phyloP scores from a whole-genome alignment of 2,113 vertebrate species.

The Rana temporaria region DNA sequence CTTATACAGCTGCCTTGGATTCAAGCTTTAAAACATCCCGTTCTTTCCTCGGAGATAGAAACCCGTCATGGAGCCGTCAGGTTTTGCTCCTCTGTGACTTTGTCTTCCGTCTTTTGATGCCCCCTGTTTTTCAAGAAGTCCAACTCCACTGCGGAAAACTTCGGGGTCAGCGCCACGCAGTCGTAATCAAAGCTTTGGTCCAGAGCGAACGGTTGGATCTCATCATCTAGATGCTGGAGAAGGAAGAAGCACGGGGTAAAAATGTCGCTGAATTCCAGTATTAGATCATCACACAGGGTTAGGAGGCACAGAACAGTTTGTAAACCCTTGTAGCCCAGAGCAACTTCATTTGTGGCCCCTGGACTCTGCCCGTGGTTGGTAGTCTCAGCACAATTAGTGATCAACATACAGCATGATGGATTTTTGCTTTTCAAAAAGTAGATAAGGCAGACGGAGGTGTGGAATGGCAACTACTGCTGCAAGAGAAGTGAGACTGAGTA shows the following conservation, averaged over 20 bases:
- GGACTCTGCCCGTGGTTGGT: not conserved
- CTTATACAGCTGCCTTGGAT: too few relatives aligned
- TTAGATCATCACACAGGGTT: not conserved
- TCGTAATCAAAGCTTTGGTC: slow-evolving; percentile 82
- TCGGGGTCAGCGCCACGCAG: slow-evolving; percentile 69
- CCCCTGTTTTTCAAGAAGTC: slow-evolving; percentile 43
- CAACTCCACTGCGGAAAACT: slow-evolving; percentile 69
- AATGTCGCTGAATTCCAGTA: too few relatives aligned
- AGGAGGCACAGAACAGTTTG: not conserved
- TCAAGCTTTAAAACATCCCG: not conserved
- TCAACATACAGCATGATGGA: too few relatives aligned
- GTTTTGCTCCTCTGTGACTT: not conserved
- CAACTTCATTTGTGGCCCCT: too few relatives aligned
- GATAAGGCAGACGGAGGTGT: too few relatives aligned
- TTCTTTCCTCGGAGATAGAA: not conserved
- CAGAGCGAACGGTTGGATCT: slow-evolving; percentile 74
- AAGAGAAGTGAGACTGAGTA: too few relatives aligned
- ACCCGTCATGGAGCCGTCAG: not conserved
- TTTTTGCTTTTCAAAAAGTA: not conserved
- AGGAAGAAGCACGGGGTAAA: slow-evolving; percentile 10
- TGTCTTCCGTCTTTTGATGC: not conserved
- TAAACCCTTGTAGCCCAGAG: not conserved
- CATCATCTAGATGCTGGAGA: slow-evolving; percentile 67
- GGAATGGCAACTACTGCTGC: too few relatives aligned
- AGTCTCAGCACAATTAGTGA: not conserved